These are phyloP conservation scores for Monochamus saltuarius DNA, from an alignment of 1,140 invertebrate species.

Conservation along the genomic window DNA sequence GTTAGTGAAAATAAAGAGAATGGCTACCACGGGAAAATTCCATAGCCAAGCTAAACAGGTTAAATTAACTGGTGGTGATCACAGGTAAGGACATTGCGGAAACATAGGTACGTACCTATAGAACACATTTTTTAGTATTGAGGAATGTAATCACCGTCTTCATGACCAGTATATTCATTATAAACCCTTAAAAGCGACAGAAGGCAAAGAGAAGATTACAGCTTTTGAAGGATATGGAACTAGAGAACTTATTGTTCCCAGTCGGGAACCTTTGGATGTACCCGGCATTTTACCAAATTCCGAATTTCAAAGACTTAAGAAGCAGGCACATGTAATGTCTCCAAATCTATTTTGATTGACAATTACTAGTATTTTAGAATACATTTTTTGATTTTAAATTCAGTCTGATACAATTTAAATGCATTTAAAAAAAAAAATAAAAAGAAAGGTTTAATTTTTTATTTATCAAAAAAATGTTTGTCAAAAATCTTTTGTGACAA, in stretches of 20 bases:
- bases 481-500: not conserved
- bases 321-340: constrained; percentile 39
- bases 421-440: not conserved
- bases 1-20: not conserved
- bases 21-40: constrained; percentile 10
- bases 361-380: not conserved
- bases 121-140: constrained; percentile 5
- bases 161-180: constrained; percentile 28
- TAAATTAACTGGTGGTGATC: constrained; percentile 7
- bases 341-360: not conserved
- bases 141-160: constrained; percentile 29
- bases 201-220: constrained; percentile 38
- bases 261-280: constrained; percentile 36
- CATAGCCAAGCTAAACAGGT: constrained; percentile 8
- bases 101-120: not conserved
- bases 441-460: not conserved
- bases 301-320: constrained; percentile 41
- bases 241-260: constrained; percentile 40
- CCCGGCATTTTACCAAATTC: constrained; percentile 39
- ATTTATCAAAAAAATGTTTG: not conserved
- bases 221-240: constrained; percentile 25
- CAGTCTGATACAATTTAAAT: not conserved
- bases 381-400: not conserved
- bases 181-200: constrained; percentile 20
- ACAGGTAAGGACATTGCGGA: constrained; percentile 4